Evolutionary conservation across 1,140 invertebrate genomes (phyloP).

Genomic region (Cyphomyrmex costatus): DNA sequence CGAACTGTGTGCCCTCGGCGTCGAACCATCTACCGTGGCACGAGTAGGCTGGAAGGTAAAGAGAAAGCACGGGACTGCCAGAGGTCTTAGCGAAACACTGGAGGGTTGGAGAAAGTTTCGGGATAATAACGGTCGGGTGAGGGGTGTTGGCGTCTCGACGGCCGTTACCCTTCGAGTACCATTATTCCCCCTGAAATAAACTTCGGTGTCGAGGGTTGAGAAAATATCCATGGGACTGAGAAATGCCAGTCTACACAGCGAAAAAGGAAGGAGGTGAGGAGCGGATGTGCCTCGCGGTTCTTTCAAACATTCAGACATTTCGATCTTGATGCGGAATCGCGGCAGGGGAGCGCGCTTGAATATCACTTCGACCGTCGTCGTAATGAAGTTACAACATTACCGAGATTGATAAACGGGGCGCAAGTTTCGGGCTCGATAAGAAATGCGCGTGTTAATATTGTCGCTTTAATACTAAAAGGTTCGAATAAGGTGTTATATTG

Average conservation of each 20-base stretch:
- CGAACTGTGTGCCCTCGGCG: conserved; percentile 90
- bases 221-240: conserved; percentile 11
- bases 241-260: background rate
- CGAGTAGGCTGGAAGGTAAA: conserved; percentile 90
- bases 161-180: conserved; percentile 71
- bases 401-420: conserved; percentile 45
- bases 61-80: conserved; percentile 38
- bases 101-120: conserved; percentile 56
- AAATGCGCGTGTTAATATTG: conserved; percentile 25
- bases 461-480: conserved; percentile 37
- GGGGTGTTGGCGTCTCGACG: conserved; percentile 56
- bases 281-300: conserved; percentile 44
- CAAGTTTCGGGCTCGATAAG: conserved; percentile 34
- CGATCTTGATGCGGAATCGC: conserved; percentile 40
- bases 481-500: conserved; percentile 45
- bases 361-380: conserved; percentile 21
- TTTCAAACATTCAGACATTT: conserved; percentile 43
- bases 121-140: conserved; percentile 56
- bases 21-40: conserved; percentile 94
- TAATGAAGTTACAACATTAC: conserved; percentile 60
- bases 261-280: background rate
- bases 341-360: background rate
- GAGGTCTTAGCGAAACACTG: conserved; percentile 5
- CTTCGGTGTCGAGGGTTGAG: conserved; percentile 58
- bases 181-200: conserved; percentile 72